Evolutionary conservation across 2,113 vertebrate species (phyloP).

Genomic region (Raja brachyura): DNA sequence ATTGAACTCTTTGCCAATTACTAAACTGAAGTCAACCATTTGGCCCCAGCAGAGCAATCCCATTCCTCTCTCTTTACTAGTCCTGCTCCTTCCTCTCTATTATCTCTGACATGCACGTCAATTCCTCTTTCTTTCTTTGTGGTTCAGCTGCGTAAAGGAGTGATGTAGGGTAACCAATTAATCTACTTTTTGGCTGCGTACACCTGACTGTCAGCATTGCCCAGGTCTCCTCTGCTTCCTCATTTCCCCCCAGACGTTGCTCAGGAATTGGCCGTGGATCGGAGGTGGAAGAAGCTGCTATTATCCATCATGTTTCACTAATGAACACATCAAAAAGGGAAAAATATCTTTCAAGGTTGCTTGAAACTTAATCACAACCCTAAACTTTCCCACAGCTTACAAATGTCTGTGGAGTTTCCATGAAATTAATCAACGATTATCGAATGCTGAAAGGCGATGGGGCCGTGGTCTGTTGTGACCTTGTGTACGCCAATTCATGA

Average conservation of each 20-base stretch:
- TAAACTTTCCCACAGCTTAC: not conserved
- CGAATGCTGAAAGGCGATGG: not conserved
- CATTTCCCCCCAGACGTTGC: not conserved
- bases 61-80: too few relatives aligned
- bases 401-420: not conserved
- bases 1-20: not conserved
- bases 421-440: not conserved
- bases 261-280: not conserved
- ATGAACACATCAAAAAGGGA: not conserved
- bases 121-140: too few relatives aligned
- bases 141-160: too few relatives aligned
- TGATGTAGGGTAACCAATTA: too few relatives aligned
- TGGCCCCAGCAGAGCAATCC: too few relatives aligned
- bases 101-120: too few relatives aligned
- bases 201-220: too few relatives aligned
- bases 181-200: too few relatives aligned
- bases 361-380: not conserved
- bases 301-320: not conserved
- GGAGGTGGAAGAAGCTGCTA: not conserved
- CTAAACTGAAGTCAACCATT: too few relatives aligned
- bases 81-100: too few relatives aligned
- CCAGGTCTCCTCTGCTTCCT: not conserved
- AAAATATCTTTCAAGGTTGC: not conserved
- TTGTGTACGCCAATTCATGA: not conserved
- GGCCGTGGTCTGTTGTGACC: not conserved